Evolutionary conservation across 1,140 invertebrate genomes (phyloP).

Genomic region (Tribolium castaneum): DNA sequence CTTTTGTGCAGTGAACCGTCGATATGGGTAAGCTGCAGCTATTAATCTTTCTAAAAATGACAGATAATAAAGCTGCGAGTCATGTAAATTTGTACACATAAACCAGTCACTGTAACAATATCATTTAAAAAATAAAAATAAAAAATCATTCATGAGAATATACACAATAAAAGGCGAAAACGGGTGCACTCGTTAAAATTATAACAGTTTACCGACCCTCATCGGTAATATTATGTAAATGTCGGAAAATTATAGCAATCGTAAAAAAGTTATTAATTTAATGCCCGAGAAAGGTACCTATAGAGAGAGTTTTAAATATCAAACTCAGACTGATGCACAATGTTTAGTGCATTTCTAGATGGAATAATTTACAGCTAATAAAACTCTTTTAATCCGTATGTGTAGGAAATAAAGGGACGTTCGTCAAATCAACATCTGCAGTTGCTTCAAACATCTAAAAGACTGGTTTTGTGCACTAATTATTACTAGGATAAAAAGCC

Average conservation of each 20-base stretch:
- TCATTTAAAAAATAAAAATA: slow-evolving; percentile 48
- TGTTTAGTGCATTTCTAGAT: slow-evolving; percentile 41
- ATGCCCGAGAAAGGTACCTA: slow-evolving; percentile 45
- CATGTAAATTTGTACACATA: slow-evolving; percentile 48
- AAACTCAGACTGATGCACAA: slow-evolving; percentile 38
- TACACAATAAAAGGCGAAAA: slow-evolving; percentile 55
- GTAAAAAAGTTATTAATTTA: slow-evolving; percentile 59
- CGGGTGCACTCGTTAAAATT: slow-evolving; percentile 57
- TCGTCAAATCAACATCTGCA: neutral
- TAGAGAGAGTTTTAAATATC: slow-evolving; percentile 56
- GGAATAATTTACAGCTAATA: slow-evolving; percentile 51
- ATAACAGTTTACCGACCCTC: slow-evolving; percentile 49
- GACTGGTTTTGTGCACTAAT: slow-evolving; percentile 45
- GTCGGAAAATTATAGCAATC: slow-evolving; percentile 58
- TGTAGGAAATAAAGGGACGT: slow-evolving; percentile 39
- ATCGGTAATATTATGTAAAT: slow-evolving; percentile 57
- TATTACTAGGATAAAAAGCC: neutral
- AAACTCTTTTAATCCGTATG: slow-evolving; percentile 34
- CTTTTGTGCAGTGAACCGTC: slow-evolving; percentile 38
- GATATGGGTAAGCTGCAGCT: slow-evolving; percentile 35
- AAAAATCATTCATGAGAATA: slow-evolving; percentile 15
- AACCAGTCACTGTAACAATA: slow-evolving; percentile 49
- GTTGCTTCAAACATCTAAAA: no score
- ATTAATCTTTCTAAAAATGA: slow-evolving; percentile 41
- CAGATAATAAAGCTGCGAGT: slow-evolving; percentile 45